These are phyloP conservation scores for Invenusta paracnida DNA, from an alignment of 2,888 invertebrate genomes.

Conservation along the genomic window DNA sequence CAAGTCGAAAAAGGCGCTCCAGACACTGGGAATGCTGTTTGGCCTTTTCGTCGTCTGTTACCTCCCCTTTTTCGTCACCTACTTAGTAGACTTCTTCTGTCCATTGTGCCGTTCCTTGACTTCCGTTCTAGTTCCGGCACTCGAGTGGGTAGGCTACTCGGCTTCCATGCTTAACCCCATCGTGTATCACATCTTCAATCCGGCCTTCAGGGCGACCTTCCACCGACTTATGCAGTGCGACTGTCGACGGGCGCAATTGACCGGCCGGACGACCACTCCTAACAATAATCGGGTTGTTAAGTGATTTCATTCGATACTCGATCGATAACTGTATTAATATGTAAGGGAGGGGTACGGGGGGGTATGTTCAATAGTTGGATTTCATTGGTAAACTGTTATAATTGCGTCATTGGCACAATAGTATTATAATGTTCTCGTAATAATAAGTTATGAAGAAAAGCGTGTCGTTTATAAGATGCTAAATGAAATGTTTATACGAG, in stretches of 20 bases:
- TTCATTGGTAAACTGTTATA: no score
- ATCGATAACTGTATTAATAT: no score
- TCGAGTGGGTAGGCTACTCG: slow-evolving; percentile 48
- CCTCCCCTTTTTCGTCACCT: slow-evolving; percentile 49
- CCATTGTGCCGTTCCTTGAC: slow-evolving; percentile 27
- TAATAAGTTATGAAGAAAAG: no score
- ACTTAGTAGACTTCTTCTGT: slow-evolving; percentile 44
- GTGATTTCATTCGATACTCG: no score
- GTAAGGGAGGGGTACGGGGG: no score
- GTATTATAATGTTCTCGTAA: no score
- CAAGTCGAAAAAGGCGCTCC: slow-evolving; percentile 47
- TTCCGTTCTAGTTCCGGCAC: background rate
- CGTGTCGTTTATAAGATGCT: no score
- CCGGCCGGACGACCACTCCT: no score
- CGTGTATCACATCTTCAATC: slow-evolving; percentile 50
- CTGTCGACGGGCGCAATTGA: slow-evolving; percentile 41
- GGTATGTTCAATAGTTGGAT: no score
- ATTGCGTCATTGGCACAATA: no score
- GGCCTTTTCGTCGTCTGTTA: slow-evolving; percentile 49
- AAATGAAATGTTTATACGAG: no score
- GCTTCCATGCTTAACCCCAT: slow-evolving; percentile 50
- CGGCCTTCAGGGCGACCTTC: slow-evolving; percentile 49
- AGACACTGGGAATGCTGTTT: slow-evolving; percentile 50
- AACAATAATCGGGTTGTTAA: no score
- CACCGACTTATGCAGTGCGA: slow-evolving; percentile 48